A percentile compares a stretch with the other conserved stretches of the same genome.
Conservation (phyloP, 2,797 vertebrate species). For the Anas acuta region DNA sequence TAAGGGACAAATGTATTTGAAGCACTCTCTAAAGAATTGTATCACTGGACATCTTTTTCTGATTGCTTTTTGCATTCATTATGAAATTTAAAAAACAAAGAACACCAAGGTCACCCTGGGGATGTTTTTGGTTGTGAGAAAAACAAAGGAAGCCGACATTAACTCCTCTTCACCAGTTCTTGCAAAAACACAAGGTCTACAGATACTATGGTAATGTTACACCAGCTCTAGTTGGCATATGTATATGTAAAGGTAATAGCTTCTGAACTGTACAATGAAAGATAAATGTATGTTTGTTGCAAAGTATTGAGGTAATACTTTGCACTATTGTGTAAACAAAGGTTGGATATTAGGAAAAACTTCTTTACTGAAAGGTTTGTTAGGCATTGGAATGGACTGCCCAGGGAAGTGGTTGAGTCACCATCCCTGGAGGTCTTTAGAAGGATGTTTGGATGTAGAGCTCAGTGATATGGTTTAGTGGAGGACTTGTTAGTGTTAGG, state of each 20-base stretch:
- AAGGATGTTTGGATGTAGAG: too few species aligned
- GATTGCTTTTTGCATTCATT: slow-evolving; percentile 74
- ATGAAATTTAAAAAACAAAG: slow-evolving; percentile 50
- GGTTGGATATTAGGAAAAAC: too few species aligned
- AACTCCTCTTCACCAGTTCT: neutral
- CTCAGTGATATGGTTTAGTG: too few species aligned
- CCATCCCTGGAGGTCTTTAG: too few species aligned
- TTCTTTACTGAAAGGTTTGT: too few species aligned
- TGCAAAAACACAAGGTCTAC: neutral
- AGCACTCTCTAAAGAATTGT: slow-evolving; percentile 75
- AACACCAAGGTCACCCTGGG: slow-evolving; percentile 71
- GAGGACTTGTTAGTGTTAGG: too few species aligned
- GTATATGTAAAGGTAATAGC: neutral
- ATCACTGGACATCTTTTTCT: slow-evolving; percentile 60
- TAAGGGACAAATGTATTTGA: slow-evolving; percentile 78
- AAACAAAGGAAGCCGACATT: neutral
- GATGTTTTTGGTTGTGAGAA: slow-evolving; percentile 6
- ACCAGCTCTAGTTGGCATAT: neutral
- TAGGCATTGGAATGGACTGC: too few species aligned
- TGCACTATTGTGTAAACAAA: neutral
- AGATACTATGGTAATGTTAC: neutral
- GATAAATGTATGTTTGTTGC: neutral
- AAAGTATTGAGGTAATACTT: neutral
- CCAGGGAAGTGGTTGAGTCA: too few species aligned
- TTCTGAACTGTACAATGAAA: neutral